These are phyloP conservation scores for Rachycentron canadum DNA, from an alignment of 2,797 vertebrate species.

Conservation along the genomic window DNA sequence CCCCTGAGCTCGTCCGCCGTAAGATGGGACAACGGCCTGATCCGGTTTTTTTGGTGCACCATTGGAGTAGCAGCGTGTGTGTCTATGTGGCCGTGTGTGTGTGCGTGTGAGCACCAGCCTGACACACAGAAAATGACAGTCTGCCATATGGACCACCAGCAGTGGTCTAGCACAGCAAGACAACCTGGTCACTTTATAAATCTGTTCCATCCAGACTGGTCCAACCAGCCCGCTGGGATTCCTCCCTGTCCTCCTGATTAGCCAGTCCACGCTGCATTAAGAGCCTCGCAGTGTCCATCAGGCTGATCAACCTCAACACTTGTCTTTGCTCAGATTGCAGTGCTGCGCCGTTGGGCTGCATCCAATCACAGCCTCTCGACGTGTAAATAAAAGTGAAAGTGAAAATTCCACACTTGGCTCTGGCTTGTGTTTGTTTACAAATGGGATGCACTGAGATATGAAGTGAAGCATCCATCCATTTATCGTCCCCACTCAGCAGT, in stretches of 20 bases:
- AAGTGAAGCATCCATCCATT: conserved; percentile 50
- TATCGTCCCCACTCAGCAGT: conserved; percentile 64
- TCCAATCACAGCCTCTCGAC: conserved; percentile 37
- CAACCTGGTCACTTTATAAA: conserved; percentile 76
- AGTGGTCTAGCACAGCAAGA: conserved; percentile 60
- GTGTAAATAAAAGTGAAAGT: conserved; percentile 47
- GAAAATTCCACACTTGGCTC: conserved; percentile 20
- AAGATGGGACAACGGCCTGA: conserved; percentile 13
- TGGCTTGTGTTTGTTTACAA: conserved; percentile 31
- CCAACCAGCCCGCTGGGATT: conserved; percentile 61
- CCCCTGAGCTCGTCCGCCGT: conserved; percentile 2
- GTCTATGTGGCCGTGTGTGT: not conserved
- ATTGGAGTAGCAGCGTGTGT: not conserved
- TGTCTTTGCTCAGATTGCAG: conserved; percentile 45
- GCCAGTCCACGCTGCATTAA: conserved; percentile 45
- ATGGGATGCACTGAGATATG: conserved; percentile 34
- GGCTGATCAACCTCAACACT: conserved; percentile 53
- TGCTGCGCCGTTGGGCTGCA: conserved; percentile 11
- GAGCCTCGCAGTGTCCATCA: conserved; percentile 45
- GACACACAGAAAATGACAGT: conserved; percentile 62
- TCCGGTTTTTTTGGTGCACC: not conserved
- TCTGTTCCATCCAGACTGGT: conserved; percentile 65
- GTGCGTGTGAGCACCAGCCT: conserved; percentile 22
- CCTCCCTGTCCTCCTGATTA: conserved; percentile 64
- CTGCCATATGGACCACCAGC: conserved; percentile 75